Evolutionary conservation across 1,140 invertebrate species (phyloP).

Genomic region (Aphis craccivora): DNA sequence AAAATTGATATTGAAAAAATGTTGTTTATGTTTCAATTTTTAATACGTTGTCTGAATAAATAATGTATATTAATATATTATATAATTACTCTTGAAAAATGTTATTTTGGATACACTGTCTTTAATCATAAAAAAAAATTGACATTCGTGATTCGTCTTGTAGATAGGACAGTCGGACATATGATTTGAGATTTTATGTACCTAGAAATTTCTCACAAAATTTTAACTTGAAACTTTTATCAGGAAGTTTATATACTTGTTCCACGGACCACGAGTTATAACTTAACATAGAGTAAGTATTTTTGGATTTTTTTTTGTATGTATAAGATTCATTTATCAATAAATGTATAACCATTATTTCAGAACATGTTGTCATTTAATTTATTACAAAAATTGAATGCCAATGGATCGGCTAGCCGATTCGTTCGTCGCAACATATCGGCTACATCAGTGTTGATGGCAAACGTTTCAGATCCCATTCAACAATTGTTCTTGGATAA

Average conservation of each 20-base stretch:
- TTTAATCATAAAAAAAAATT: slow-evolving; percentile 17
- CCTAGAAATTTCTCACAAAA: background rate
- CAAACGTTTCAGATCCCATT: slow-evolving; percentile 85
- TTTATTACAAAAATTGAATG: slow-evolving; percentile 32
- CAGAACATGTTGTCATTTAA: slow-evolving; percentile 46
- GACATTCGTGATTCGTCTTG: background rate
- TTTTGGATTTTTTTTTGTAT: background rate
- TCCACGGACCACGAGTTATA: background rate
- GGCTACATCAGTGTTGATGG: slow-evolving; percentile 73
- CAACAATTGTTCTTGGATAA: slow-evolving; percentile 94
- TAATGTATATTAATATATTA: background rate
- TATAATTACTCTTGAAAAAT: background rate
- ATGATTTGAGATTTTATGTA: background rate
- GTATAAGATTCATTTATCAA: background rate
- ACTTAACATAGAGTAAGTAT: background rate
- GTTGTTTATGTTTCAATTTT: background rate
- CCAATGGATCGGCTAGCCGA: background rate
- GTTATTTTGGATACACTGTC: slow-evolving; percentile 12
- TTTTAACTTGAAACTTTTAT: background rate
- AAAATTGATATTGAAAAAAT: background rate
- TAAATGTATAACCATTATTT: background rate
- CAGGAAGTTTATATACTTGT: background rate
- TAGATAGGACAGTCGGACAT: background rate
- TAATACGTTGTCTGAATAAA: background rate
- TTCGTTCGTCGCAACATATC: slow-evolving; percentile 69